phyloP scores from a whole-genome alignment of 2,888 invertebrate species.

The Amphipoea lucens region DNA sequence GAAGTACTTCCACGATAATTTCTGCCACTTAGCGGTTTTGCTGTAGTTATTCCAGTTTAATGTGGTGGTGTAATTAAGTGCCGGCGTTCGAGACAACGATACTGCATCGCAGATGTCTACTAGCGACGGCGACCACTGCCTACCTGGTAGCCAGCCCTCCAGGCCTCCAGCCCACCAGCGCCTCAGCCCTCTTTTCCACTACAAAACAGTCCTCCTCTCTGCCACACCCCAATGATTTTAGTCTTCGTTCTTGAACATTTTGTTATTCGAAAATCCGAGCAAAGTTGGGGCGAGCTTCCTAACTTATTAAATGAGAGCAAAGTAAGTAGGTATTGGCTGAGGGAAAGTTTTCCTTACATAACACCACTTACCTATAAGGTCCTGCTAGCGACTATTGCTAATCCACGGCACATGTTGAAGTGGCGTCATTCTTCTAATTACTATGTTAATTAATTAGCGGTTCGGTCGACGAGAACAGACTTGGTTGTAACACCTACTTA shows the following conservation, averaged over 20 bases:
- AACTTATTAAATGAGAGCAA: slow-evolving; percentile 29
- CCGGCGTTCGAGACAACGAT: not conserved
- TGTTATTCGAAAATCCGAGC: not conserved
- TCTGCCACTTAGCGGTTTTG: not conserved
- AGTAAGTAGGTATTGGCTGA: not conserved
- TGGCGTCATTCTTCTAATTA: slow-evolving; percentile 14
- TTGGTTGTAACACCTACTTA: not conserved
- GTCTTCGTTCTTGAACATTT: not conserved
- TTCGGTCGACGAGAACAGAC: not conserved
- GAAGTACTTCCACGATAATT: not conserved
- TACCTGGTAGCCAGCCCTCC: not conserved
- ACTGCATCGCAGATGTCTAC: not conserved
- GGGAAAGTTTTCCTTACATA: slow-evolving; percentile 42
- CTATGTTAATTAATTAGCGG: not conserved
- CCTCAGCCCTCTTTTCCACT: not conserved
- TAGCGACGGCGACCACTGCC: not conserved
- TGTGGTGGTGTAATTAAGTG: not conserved
- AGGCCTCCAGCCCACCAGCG: not conserved
- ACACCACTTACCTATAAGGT: not conserved
- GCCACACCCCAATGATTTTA: not conserved
- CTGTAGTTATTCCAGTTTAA: not conserved
- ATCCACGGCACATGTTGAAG: not conserved
- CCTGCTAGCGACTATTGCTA: slow-evolving; percentile 17
- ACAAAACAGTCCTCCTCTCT: not conserved
- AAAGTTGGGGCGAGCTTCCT: not conserved